Evolutionary conservation across 2,797 vertebrate genomes (phyloP), one percentile per base, ranked within the genome.

Genomic region (Cyclopterus lumpus): DNA sequence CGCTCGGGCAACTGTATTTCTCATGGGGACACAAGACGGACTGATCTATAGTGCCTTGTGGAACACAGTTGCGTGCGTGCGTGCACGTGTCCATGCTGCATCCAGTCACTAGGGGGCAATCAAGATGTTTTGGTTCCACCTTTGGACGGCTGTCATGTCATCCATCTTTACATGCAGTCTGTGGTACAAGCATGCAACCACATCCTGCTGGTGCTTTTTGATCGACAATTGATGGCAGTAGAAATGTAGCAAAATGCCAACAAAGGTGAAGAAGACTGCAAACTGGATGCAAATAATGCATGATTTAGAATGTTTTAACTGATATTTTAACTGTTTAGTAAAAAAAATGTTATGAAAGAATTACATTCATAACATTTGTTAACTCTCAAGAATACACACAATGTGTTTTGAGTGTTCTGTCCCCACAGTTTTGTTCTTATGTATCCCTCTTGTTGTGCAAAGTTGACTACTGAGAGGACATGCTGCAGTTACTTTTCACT

Each of bases 1-100:
- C 12, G 4, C 66, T 46, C 30, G 73, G 81, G 82, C 79, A 83
- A 79, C 34, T 73, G 48, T 75, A 63, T 80, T 83, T 77, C 89
- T 83, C 49, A 0, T 73, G 80, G 80, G 86, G 66, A 79, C 79
- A 79, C 70, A 80, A 79, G 81, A 80, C 71, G 63, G 79, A 74
- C 85, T 69, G 49, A 83, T 90, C 87, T 77, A 85, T 88, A 78
- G 67, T 58, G 64, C 67, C 66, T 83, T 14, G 16, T 70, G 71
- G 54, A 70, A 22, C 70, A 73, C 34, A 76, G 60, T 61, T 67
- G 44, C 51, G 34, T 75, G 38, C 54, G 59, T 67, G 20, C 77
- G 62, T 64, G 62, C 48, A 8, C 28, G 16, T 30, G 28, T 4
- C 10, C 38, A 59, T 53, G 22, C 51, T 53, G 51, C 51, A 26